Base-by-base conservation (phyloP, 1,140 invertebrate species). In the Papilio polyxenes region DNA sequence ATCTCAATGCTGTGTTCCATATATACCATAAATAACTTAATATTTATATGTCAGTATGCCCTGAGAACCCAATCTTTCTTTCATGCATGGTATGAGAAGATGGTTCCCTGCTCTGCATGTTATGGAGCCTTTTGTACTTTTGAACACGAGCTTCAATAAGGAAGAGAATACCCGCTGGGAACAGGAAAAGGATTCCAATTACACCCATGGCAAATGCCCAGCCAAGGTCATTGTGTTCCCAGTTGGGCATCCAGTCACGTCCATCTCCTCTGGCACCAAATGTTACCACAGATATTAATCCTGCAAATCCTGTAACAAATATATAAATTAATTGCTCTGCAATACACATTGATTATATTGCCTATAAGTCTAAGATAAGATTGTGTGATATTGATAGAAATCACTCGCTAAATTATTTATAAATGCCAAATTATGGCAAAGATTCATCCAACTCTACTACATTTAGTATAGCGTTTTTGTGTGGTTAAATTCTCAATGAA, bases 211-310 rank as follows among this genome's bases (percentile, higher is more conserved):
- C 98, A 95, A 96, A 99, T 2, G 98, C 98, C 98, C 98, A 99
- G 4, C 98, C 97, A n/a, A 99, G 96, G 89, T 98, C 97, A 94
- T 99, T 99, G 88, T 98, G 98, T 87, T 99, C 98, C 96, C 98
- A 99, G 88, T 98, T 96, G 0, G 98, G 98, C 97, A 99, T 98
- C 98, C 98, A 99, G 88, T 98, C 97, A 40, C 98, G 95, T 3
- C 98, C 97, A 93, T 99, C 98, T 13, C 98, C 98, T 88, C 97
- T 95, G 1, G 97, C 96, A 48, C 98, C 98, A 95, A 99, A 99
- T 40, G 95, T 95, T 0, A 96, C 92, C 20, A 96, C 95, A 15
- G 95, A 95, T 88, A 96, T 95, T 6, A 96, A 92, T 2, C 98
- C 98, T 85, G 97, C 97, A 17, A 98, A 94, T 85, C 97, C 97